Base-by-base conservation (phyloP, 2,888 invertebrate genomes). In the Trilocha varians region DNA sequence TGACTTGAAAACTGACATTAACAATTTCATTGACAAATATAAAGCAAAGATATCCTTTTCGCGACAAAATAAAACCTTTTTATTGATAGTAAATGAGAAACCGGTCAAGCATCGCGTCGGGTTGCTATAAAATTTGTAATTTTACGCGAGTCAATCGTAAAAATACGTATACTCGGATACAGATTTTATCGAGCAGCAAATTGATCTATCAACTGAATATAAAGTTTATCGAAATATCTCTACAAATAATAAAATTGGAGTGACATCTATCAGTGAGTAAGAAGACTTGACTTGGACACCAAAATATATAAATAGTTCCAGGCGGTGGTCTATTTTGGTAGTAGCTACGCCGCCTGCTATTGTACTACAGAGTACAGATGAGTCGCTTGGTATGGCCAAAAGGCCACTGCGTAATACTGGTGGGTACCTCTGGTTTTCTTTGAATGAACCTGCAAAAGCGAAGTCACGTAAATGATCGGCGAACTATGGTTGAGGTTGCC, bases 121-220 rank as follows among this genome's bases (percentile, higher is more conserved):
- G 42, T 42, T 11, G 36, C 49, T 42, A 53, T 59, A 53, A 56
- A 59, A 52, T 46, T 25, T 38, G 40, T 47, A 45, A 53, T 47
- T 55, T 61, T 54, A 53, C 48, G 52, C 48, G 52, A 48, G 47
- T 38, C 40, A 36, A 25, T 32, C 48, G 37, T 53, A 49, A 55
- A 55, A 41, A 38, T 40, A 39, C 39, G 36, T 45, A 53, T 52
- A 38, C 40, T 34, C 25, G 39, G 25, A 6, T 5, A 25, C 25
- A 25, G 36, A 48, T 41, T 61, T 60, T 62, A 59, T 64, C 45
- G 57, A 44, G 54, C 57, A 55, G 46, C 49, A 65, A 59, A 62
- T 64, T 57, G 53, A 48, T 39, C 25, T 8, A 39, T 41, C 11
- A 2, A 9, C 25, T 9, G 25, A 3, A 25, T 9, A 25, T 25